These are phyloP conservation scores for Quiscalus mexicanus DNA, from an alignment of 2,113 vertebrate genomes.

Conservation along the genomic window DNA sequence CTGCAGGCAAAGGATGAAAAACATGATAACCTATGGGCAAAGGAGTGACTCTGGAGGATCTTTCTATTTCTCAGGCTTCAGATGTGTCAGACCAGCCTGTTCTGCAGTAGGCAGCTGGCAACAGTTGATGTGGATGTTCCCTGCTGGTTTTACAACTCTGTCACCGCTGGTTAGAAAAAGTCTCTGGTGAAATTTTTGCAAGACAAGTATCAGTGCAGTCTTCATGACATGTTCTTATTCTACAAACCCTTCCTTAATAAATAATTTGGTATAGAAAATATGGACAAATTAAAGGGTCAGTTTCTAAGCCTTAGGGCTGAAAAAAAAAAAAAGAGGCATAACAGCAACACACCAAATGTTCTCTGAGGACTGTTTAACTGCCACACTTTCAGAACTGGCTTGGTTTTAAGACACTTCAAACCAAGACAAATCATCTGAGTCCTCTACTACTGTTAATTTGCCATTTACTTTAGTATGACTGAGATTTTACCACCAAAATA, in stretches of 20 bases:
- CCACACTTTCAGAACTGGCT: neutral
- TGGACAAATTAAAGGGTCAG: neutral
- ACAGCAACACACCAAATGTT: neutral
- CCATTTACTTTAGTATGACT: neutral
- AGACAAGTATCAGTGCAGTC: neutral
- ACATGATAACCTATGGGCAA: neutral
- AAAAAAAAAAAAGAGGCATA: neutral
- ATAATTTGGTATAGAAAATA: neutral
- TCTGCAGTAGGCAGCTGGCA: neutral
- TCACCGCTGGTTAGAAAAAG: neutral
- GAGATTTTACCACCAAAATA: neutral
- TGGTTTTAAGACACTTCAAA: neutral
- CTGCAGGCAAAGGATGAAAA: neutral
- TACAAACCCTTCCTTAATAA: neutral
- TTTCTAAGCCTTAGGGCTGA: neutral
- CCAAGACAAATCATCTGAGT: neutral
- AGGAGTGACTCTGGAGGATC: neutral
- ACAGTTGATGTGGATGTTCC: neutral
- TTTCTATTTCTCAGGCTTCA: neutral
- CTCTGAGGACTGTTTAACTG: neutral
- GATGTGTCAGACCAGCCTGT: neutral
- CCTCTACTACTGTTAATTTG: neutral
- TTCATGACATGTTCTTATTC: neutral
- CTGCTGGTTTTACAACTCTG: neutral
- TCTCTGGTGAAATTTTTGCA: neutral